These are phyloP conservation scores for Actinernus sp. DNA, from an alignment of 92 coral and sea anemone species.

Conservation along the genomic window DNA sequence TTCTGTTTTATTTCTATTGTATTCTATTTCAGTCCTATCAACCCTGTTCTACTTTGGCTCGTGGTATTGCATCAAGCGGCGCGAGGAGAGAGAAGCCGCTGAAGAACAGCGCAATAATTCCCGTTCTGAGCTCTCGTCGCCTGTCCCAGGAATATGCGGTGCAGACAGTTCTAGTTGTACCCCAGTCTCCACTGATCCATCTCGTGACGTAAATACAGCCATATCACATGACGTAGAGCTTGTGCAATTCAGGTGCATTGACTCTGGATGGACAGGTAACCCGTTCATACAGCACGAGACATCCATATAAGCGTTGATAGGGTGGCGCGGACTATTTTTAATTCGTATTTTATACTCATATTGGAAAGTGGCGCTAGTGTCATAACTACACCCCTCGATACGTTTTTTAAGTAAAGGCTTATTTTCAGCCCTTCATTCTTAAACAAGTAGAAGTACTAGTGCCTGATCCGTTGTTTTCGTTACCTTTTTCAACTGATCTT, in stretches of 20 bases:
- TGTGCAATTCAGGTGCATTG: background rate
- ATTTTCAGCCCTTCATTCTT: no score
- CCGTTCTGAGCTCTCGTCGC: slow-evolving; percentile 20
- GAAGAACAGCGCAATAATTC: slow-evolving; percentile 14
- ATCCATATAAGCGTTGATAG: no score
- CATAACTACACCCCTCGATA: no score
- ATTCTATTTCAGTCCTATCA: slow-evolving; percentile 66
- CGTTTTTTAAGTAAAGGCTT: no score
- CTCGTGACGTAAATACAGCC: background rate
- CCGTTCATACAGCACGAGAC: slow-evolving; percentile 37
- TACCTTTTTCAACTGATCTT: no score
- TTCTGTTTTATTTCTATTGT: background rate
- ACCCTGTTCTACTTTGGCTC: slow-evolving; percentile 92
- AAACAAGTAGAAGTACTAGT: no score
- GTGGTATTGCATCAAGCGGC: slow-evolving; percentile 92
- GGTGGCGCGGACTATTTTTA: no score
- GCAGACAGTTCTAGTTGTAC: background rate
- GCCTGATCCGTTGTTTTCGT: no score
- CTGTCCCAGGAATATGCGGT: slow-evolving; percentile 35
- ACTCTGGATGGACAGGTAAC: background rate
- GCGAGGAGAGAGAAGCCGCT: slow-evolving; percentile 55
- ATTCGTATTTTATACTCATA: no score
- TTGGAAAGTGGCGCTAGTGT: no score
- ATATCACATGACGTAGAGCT: background rate
- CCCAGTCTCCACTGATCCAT: slow-evolving; percentile 6